A percentile compares a stretch with the other conserved stretches of the same genome.
Evolutionary conservation across 2,113 vertebrate species (phyloP).

Genomic region (Oncorhynchus nerka): DNA sequence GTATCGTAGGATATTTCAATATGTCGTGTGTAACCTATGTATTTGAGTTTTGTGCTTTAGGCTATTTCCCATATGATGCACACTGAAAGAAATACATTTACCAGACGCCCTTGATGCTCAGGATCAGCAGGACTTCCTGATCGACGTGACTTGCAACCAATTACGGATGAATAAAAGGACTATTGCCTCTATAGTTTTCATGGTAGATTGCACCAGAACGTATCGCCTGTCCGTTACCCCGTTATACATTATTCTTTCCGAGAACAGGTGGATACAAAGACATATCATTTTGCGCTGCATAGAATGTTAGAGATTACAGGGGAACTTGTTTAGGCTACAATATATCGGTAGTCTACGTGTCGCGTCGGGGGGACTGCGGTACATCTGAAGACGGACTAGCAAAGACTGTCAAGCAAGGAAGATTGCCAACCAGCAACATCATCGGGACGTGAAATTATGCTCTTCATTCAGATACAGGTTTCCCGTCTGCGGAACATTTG

Average conservation of each 20-base stretch:
- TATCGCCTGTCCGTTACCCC: conserved; percentile 28
- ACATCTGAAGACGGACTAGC: neutral
- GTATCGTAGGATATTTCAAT: too few species aligned
- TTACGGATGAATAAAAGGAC: conserved; percentile 37
- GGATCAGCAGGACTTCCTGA: conserved; percentile 38
- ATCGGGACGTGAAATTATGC: conserved; percentile 31
- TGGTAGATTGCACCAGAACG: conserved; percentile 57
- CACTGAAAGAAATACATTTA: conserved; percentile 10
- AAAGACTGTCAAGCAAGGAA: conserved; percentile 37
- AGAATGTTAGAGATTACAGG: neutral
- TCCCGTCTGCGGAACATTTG: neutral
- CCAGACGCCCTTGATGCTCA: conserved; percentile 38
- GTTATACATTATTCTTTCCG: conserved; percentile 18
- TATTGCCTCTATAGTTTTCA: conserved; percentile 25
- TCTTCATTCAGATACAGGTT: conserved; percentile 1
- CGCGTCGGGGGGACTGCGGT: conserved; percentile 32
- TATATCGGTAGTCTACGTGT: neutral
- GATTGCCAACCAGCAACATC: conserved; percentile 9
- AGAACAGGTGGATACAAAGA: conserved; percentile 43
- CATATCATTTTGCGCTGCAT: neutral
- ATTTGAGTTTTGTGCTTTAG: neutral
- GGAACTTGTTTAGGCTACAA: neutral
- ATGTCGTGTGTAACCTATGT: too few species aligned
- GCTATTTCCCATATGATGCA: neutral
- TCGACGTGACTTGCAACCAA: conserved; percentile 64